phyloP scores from a whole-genome alignment of 2,113 vertebrate species.

The Gallinago media region DNA sequence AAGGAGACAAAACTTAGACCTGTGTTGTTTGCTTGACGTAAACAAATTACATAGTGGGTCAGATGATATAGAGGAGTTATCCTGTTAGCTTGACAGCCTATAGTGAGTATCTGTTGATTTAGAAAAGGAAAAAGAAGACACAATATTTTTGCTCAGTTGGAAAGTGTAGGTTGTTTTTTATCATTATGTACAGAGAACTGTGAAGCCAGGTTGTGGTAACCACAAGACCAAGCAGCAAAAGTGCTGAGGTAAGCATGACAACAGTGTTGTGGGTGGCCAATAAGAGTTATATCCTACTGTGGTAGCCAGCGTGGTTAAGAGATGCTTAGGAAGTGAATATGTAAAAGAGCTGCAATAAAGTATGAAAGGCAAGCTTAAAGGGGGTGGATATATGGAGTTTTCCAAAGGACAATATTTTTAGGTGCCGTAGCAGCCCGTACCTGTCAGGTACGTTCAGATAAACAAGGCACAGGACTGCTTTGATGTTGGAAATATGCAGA shows the following conservation, averaged over 20 bases:
- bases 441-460: background rate
- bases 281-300: background rate
- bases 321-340: constrained; percentile 8
- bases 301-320: background rate
- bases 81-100: background rate
- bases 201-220: background rate
- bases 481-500: background rate
- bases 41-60: background rate
- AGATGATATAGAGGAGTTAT: background rate
- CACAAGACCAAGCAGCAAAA: background rate
- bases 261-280: background rate
- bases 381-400: background rate
- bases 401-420: background rate
- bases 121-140: background rate
- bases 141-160: background rate
- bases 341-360: constrained; percentile 29
- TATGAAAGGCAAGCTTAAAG: background rate
- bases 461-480: background rate
- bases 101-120: background rate
- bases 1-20: background rate
- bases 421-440: background rate
- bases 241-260: background rate
- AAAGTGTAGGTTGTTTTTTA: background rate
- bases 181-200: background rate
- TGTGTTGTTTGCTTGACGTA: background rate